Evolutionary conservation across 37 sponge, comb jelly and placozoan species (phyloP), one percentile per base, ranked within the genome.

Genomic region (Cliona cf. orientalis): DNA sequence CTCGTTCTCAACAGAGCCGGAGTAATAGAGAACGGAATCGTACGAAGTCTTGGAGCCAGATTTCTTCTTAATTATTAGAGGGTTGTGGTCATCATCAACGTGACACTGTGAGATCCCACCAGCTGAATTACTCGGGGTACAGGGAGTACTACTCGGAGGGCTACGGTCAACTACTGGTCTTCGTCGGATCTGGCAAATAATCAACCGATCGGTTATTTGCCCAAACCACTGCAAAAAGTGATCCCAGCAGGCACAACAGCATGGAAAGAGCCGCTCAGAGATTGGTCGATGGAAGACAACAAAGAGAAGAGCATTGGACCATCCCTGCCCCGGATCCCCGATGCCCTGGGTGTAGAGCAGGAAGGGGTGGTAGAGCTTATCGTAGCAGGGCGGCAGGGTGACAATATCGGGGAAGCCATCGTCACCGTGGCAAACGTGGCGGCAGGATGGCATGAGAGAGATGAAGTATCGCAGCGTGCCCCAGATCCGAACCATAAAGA

Each of bases 301-400:
- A 61, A 82, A 91, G 7, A 91, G 58, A 5, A 91, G 71, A 17
- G 86, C 86, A 61, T 91, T 91, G 28, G 72, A 80, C 86, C 86
- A 91, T 26, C 91, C 91, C 57, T 91, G 91, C 0, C 75, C 80
- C 0, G 86, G 86, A 53, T 91, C 91, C 38, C 80, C 53, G 37
- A 85, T 76, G 26, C 69, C 49, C 71, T 88, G 88, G 37, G 68
- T 1, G 32, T 9, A 4, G 36, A 84, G 28, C 3, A 84, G 69
- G 2, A 35, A 12, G 26, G 44, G 36, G 33, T 82, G 34, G 64
- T 72, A 72, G 21, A 82, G 70, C 17, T 37, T 23, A 28, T 61
- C 14, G 41, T n/a, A 31, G 32, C 64, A 62, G 5, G 62, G 17
- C 23, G 6, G 23, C 5, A 43, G 17, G 2, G 19, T 7, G 2